Conservation (phyloP, 2,113 vertebrate species). For the Etia nguti region DNA sequence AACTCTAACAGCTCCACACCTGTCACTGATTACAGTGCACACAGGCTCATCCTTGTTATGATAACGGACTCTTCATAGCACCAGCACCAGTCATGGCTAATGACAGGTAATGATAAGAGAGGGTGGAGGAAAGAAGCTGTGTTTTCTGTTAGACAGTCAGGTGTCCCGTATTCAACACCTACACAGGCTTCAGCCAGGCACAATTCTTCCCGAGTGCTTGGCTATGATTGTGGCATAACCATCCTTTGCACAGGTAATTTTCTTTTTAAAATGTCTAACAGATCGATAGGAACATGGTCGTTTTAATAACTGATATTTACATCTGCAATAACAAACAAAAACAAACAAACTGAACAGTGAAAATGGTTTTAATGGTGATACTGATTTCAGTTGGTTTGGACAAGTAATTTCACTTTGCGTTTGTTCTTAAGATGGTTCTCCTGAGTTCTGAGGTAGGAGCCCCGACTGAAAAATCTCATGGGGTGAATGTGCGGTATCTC, state of each 20-base stretch:
- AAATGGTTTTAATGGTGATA: background rate
- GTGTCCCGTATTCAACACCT: background rate
- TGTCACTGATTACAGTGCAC: background rate
- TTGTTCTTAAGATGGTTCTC: background rate
- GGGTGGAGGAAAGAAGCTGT: background rate
- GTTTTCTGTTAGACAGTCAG: slow-evolving; percentile 11
- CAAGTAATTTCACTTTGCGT: background rate
- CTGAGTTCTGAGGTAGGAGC: background rate
- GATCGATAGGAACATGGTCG: background rate
- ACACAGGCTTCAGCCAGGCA: background rate
- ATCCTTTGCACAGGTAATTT: slow-evolving; percentile 6
- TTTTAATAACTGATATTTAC: background rate
- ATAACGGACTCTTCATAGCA: background rate
- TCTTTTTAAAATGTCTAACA: background rate
- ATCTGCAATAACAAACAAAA: background rate
- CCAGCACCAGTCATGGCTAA: background rate
- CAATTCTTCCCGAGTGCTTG: background rate
- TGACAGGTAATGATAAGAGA: background rate
- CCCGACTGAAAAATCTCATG: background rate
- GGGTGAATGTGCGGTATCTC: background rate
- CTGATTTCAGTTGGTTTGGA: background rate
- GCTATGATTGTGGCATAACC: background rate
- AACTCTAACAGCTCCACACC: background rate
- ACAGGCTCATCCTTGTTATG: background rate
- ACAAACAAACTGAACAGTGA: background rate